A percentile compares a stretch with the other conserved stretches of the same genome.
These are phyloP conservation scores for Propithecus perrieri DNA, from an alignment of 2,797 vertebrate species.

Conservation along the genomic window DNA sequence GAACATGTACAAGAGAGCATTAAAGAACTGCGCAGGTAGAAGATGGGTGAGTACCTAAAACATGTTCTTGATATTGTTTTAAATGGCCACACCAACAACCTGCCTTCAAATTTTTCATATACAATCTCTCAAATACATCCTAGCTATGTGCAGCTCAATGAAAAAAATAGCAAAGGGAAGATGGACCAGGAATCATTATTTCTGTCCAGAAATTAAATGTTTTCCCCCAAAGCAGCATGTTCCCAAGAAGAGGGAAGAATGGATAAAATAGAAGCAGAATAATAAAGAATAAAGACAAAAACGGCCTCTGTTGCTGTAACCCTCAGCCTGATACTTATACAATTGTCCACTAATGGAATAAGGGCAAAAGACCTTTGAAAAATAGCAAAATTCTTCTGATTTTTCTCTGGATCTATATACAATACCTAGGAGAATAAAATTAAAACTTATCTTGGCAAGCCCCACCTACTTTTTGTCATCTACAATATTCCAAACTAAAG, in stretches of 20 bases:
- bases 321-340: not conserved
- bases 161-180: not conserved
- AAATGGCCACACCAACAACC: not conserved
- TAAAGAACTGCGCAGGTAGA: not conserved
- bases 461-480: not conserved
- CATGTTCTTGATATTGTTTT: not conserved
- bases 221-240: not conserved
- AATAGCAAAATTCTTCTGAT: constrained; percentile 27
- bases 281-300: constrained; percentile 13
- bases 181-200: constrained; percentile 5
- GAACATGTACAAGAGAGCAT: constrained; percentile 43
- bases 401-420: constrained; percentile 20
- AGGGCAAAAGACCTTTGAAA: constrained; percentile 32
- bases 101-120: not conserved
- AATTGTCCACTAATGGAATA: not conserved
- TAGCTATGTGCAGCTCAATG: not conserved
- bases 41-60: not conserved
- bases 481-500: constrained; percentile 14
- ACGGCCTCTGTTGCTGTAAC: not conserved
- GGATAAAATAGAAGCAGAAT: not conserved
- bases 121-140: constrained; percentile 25
- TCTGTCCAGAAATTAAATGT: constrained; percentile 18
- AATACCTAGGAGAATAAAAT: not conserved
- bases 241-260: not conserved
- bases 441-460: constrained; percentile 22